phyloP scores from a whole-genome alignment of 2,113 vertebrate species.

The Aptenodytes forsteri region DNA sequence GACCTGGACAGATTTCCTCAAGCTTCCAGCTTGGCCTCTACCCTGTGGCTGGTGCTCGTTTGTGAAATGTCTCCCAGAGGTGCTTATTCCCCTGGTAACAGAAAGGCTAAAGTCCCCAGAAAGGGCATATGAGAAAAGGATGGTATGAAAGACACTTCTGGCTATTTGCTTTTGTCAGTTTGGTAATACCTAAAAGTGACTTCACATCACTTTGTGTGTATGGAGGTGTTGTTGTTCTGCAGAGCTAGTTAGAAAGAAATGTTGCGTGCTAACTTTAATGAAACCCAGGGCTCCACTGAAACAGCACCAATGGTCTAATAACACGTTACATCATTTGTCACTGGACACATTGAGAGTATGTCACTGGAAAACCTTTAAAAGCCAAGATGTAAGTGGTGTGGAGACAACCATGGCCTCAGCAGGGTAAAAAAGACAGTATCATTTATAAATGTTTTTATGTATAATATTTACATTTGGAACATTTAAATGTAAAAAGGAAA shows the following conservation, averaged over 20 bases:
- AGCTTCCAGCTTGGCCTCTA: neutral
- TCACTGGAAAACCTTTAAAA: slow-evolving; percentile 63
- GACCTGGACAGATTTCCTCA: neutral
- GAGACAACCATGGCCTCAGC: slow-evolving; percentile 40
- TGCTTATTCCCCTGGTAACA: neutral
- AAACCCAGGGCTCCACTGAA: slow-evolving; percentile 34
- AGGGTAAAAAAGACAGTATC: slow-evolving; percentile 41
- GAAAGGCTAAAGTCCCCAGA: neutral
- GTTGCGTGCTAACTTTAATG: neutral
- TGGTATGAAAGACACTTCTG: neutral
- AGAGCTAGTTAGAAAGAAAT: neutral
- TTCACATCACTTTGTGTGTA: neutral
- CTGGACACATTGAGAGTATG: slow-evolving; percentile 52
- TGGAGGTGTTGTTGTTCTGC: neutral
- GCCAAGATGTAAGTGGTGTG: slow-evolving; percentile 22
- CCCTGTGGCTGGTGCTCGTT: neutral
- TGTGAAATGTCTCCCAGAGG: neutral
- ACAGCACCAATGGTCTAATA: slow-evolving; percentile 22
- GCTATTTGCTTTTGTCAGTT: neutral
- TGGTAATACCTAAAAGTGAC: neutral
- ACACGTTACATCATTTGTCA: slow-evolving; percentile 69
- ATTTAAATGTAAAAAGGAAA: slow-evolving; percentile 32
- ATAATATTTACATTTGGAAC: slow-evolving; percentile 73
- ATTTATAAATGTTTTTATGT: slow-evolving; percentile 72
- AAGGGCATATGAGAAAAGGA: neutral